Evolutionary conservation across 2,888 invertebrate genomes (phyloP).

Genomic region (Ypsolopha scabrella): DNA sequence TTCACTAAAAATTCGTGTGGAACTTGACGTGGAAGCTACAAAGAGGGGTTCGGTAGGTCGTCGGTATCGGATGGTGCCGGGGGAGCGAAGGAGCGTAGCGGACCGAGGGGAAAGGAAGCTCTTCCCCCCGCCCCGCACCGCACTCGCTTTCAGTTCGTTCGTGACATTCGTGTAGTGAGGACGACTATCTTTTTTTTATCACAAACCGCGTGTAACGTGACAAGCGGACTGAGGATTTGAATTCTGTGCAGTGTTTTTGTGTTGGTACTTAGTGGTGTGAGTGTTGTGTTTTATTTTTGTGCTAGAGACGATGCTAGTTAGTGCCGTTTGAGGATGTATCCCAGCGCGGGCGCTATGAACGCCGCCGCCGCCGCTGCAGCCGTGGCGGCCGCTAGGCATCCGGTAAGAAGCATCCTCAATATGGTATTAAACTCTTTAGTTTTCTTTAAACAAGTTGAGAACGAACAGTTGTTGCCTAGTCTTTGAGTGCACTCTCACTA

Average conservation of each 20-base stretch:
- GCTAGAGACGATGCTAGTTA: constrained; percentile 48
- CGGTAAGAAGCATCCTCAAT: constrained; percentile 73
- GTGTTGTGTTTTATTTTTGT: constrained; percentile 48
- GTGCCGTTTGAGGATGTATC: constrained; percentile 79
- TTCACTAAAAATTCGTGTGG: too few relatives aligned
- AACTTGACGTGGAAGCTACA: too few relatives aligned
- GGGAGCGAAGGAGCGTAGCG: background rate
- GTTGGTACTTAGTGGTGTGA: constrained; percentile 54
- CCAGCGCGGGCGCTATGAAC: constrained; percentile 86
- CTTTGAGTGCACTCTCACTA: too few relatives aligned
- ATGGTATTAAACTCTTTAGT: background rate
- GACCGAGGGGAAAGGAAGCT: constrained; percentile 28
- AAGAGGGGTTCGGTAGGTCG: too few relatives aligned
- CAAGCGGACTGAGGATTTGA: background rate
- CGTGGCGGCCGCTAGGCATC: constrained; percentile 87
- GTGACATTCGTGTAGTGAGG: constrained; percentile 24
- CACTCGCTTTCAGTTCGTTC: constrained; percentile 20
- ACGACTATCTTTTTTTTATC: background rate
- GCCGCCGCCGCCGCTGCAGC: constrained; percentile 88
- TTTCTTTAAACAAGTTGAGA: too few relatives aligned
- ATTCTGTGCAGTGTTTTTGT: constrained; percentile 28
- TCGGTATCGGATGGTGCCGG: too few relatives aligned
- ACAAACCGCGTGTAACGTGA: background rate
- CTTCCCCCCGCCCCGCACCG: constrained; percentile 23
- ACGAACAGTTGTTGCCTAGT: too few relatives aligned